Evolutionary conservation across 2,888 invertebrate species (phyloP).

Genomic region (Campoletis raptor): DNA sequence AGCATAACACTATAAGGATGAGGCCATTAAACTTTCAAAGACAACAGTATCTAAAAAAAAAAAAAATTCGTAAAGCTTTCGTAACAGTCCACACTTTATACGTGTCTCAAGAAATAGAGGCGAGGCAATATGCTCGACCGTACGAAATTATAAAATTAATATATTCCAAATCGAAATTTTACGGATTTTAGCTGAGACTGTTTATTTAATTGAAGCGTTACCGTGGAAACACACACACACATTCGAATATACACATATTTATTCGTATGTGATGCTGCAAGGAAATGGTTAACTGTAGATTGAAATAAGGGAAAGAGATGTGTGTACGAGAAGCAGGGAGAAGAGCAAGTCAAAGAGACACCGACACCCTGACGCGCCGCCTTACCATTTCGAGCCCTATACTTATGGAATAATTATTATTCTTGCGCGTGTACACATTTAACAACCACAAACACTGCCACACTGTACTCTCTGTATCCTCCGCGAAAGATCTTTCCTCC

Average conservation of each 20-base stretch:
- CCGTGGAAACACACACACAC: conserved; percentile 43
- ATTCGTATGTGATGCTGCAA: conserved; percentile 28
- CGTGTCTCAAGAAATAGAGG: not conserved
- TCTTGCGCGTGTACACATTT: conserved; percentile 75
- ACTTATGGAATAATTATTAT: conserved; percentile 79
- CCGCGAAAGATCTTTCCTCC: conserved; percentile 12
- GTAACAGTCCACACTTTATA: not conserved
- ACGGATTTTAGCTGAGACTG: conserved; percentile 71
- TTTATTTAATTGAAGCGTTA: conserved; percentile 78
- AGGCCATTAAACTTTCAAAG: not conserved
- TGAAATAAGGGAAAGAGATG: conserved; percentile 31
- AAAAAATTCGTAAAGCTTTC: not conserved
- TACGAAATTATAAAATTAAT: conserved; percentile 70
- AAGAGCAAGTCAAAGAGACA: conserved; percentile 76
- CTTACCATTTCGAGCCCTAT: conserved; percentile 73
- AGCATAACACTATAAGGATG: not conserved
- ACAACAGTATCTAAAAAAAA: not conserved
- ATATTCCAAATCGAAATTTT: conserved; percentile 75
- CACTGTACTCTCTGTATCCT: conserved; percentile 12
- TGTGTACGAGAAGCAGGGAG: conserved; percentile 19
- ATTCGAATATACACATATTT: not conserved
- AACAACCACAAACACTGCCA: conserved; percentile 66
- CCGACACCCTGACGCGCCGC: conserved; percentile 73
- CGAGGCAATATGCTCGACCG: conserved; percentile 23
- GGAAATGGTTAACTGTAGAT: conserved; percentile 40